Base-by-base conservation (phyloP, 2,797 vertebrate species). In the Lithobates pipiens region DNA sequence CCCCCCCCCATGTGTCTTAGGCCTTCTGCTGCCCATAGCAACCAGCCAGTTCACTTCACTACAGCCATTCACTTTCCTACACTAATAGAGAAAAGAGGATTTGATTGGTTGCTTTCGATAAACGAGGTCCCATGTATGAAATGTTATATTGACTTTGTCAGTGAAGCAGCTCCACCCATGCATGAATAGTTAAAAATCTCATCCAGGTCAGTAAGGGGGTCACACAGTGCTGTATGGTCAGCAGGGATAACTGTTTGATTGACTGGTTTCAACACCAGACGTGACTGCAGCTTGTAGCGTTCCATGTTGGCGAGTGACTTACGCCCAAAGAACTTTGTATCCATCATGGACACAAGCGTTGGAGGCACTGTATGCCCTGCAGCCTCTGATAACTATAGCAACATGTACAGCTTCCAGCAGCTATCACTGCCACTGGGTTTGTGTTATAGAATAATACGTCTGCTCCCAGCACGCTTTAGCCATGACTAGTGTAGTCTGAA, bases 281-380 rank as follows among this genome's bases (percentile, higher is more conserved):
- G 25, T 83, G 85, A 87, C 71, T 79, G 85, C 77, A 78, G 57
- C 76, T 83, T 65, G 46, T 79, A 83, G 80, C 76, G 34, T 75
- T 34, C 42, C 57, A 50, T 74, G 67, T 73, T 75, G 76, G 67
- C n/a, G 39, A 79, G 25, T 67, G 36, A 67, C 76, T 67, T 79
- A 50, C 50, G 70, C 81, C 76, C 63, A 79, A 67, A 83, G 81
- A 69, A 57, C 44, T 77, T 36, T 75, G 16, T 80, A 63, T 63
- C 76, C 63, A 39, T 78, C 80, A 83, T 83, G 80, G 80, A 83
- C 76, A 79, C 76, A 57, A 50, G 29, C 4, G 69, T 78, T 78
- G 25, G 75, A 29, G 80, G 69, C 80, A 67, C 15, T 77, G n/a
- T 3, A 65, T 57, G 39, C 76, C 85, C 61, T 16, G 8, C 42